phyloP scores from a whole-genome alignment of 1,140 invertebrate species.

The Lamellibrachia luymesi region DNA sequence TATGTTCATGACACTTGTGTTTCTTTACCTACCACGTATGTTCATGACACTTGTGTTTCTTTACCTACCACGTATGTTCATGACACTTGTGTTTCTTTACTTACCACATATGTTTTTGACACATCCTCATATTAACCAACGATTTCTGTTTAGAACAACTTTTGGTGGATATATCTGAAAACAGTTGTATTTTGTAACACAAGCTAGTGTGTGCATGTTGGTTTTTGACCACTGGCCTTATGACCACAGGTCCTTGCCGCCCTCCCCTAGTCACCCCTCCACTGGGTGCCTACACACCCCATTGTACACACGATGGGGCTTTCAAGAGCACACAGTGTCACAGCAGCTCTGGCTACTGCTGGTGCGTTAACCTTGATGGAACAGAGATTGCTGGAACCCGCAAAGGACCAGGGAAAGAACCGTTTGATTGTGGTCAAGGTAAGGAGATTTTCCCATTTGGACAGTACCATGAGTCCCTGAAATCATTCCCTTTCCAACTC shows the following conservation, averaged over 20 bases:
- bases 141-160: not conserved
- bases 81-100: no score
- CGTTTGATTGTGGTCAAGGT: not conserved
- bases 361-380: not conserved
- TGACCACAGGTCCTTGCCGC: not conserved
- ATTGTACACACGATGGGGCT: not conserved
- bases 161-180: not conserved
- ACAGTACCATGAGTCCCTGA: no score
- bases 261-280: not conserved
- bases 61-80: no score
- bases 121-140: not conserved
- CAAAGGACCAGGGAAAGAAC: not conserved
- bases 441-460: not conserved
- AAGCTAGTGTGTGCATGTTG: not conserved
- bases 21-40: no score
- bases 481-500: no score
- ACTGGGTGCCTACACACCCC: not conserved
- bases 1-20: no score
- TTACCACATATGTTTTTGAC: no score
- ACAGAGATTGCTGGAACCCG: not conserved
- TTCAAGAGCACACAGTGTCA: not conserved
- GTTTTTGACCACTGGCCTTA: not conserved
- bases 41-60: no score
- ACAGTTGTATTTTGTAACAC: not conserved
- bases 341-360: not conserved